Evolutionary conservation across 1,140 invertebrate genomes (phyloP), one percentile per base, ranked within the genome.

Genomic region (Drosophila trapezifrons): DNA sequence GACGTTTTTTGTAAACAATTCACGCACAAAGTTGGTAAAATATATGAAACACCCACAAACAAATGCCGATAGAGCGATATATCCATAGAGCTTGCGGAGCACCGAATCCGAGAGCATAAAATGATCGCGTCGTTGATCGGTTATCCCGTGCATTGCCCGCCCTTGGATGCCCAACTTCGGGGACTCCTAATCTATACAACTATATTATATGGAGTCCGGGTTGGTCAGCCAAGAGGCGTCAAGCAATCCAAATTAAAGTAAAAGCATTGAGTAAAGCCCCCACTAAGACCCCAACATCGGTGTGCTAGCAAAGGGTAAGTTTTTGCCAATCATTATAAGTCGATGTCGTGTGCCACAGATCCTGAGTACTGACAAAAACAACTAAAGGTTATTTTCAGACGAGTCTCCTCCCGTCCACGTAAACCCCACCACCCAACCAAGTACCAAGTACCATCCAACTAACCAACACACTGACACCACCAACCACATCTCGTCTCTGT

Each of bases 1-100:
- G 90, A 91, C 90, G 90, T 91, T 91, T 91, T 91, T 91, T 91
- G 90, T 91, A 91, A 91, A 91, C 90, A 91, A 91, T 91, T 91
- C 90, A 91, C 90, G 90, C 90, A 91, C 90, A 91, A 91, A 91
- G 79, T 54, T 91, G 87, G 84, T 91, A 91, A 91, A 91, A 91
- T 79, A 54, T 47, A 27, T 35, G 18, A 37, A 77, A 76, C 78
- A 76, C 76, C 89, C 90, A 73, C 79, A 78, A 80, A 86, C 76
- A 72, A 29, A 84, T 76, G 73, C 65, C 80, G 40, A 66, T 45
- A 62, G 71, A 66, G 37, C 22, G 47, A 71, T 27, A n/a, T 32
- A 47, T 46, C 47, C 22, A 35, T 32, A 29, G 35, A 57, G 54
- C 18, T 55, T 54, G 1, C 43, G 43, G 64, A 74, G 45, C 35